Evolutionary conservation across 2,888 invertebrate species (phyloP), one percentile per base, ranked within the genome.

Genomic region (Portevinia maculata): DNA sequence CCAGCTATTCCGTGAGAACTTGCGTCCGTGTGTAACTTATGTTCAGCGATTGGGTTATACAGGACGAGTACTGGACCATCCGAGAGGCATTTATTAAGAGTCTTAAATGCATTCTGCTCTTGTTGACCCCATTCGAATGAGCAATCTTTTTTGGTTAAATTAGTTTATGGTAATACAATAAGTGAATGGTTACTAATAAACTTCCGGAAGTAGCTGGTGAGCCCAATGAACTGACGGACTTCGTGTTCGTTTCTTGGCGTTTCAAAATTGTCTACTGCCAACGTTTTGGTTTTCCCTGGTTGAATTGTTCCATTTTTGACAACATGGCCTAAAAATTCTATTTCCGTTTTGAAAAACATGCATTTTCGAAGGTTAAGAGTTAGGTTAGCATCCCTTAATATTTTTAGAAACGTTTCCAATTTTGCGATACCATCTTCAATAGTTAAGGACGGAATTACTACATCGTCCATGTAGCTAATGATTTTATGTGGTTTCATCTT

Each of bases 281-380:
- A 8, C 1, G 34, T 34, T 34, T 34, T 34, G 9, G 34, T 34
- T 34, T 34, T 34, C 3, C 34, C 34, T 11, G 34, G 34, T 11
- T 34, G 34, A 34, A 9, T 34, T 34, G 34, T 59, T n/a, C n/a
- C 55, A n/a, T 55, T 17, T 9, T 17, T 39, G 0, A 75, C 8
- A 0, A 44, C 11, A 15, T 69, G 64, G 1, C 11, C 9, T 34
- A 34, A 11, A 34, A 34, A 34, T 34, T 34, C 34, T 34, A 9
- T 34, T 34, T 34, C 34, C 11, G 9, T 34, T 34, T 34, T 34
- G 34, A 34, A 34, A 24, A 24, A 64, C 1, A 64, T 57, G 28
- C 62, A 64, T 64, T 78, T 74, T 30, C 74, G n/a, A 21, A 74
- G 74, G 32, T 64, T 74, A 19, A 44, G 32, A 11, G 73, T 74